phyloP scores from a whole-genome alignment of 2,113 vertebrate genomes.

The Salvelinus alpinus region DNA sequence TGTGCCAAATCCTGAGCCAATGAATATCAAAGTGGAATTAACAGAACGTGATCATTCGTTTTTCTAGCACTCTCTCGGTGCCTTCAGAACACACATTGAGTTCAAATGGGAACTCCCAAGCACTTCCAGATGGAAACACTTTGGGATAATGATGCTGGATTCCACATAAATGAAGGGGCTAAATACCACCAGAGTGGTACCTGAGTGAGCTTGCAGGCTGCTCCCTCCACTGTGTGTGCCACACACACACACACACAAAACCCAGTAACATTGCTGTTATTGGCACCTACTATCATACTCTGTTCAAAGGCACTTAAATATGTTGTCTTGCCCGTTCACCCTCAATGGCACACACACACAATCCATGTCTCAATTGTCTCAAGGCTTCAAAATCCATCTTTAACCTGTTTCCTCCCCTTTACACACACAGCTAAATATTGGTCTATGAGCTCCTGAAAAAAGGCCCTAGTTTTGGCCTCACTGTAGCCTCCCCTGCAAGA shows the following conservation, averaged over 20 bases:
- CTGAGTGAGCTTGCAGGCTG: constrained; percentile 56
- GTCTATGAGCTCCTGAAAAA: constrained; percentile 12
- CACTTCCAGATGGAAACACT: constrained; percentile 74
- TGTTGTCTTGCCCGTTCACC: too few relatives aligned
- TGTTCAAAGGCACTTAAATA: too few relatives aligned
- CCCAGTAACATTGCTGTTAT: too few relatives aligned
- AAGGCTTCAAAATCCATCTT: too few relatives aligned
- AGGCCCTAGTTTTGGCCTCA: too few relatives aligned
- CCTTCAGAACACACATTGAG: constrained; percentile 71
- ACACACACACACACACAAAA: constrained; percentile 33
- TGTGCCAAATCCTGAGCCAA: constrained; percentile 59
- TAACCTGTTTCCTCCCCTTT: background rate
- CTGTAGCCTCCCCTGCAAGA: too few relatives aligned
- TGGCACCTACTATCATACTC: too few relatives aligned
- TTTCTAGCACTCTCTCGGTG: constrained; percentile 46
- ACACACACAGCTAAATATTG: constrained; percentile 14
- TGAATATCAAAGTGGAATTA: constrained; percentile 62
- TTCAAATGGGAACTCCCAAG: constrained; percentile 75
- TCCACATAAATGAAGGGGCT: constrained; percentile 74
- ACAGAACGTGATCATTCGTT: constrained; percentile 57
- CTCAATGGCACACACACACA: constrained; percentile 28
- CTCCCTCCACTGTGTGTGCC: background rate
- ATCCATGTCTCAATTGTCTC: too few relatives aligned
- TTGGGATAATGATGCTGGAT: constrained; percentile 75
- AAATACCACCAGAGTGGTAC: constrained; percentile 72